A percentile compares a stretch with the other conserved stretches of the same genome.
Conservation (phyloP, 1,140 invertebrate genomes). For the Nylanderia fulva region DNA sequence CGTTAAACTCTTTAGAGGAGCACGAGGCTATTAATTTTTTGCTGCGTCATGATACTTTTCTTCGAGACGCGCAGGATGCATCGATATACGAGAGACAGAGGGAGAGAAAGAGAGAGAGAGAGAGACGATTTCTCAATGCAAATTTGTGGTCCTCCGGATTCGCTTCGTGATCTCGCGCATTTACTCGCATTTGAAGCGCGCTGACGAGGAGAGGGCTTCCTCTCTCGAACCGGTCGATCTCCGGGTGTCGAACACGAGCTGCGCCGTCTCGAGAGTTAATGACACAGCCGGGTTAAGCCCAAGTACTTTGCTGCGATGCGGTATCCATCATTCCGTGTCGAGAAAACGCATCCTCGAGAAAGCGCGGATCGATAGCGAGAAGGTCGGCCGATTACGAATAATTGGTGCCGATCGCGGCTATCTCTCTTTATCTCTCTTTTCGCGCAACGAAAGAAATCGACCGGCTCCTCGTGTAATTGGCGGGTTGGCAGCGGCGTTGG, state of each 20-base stretch:
- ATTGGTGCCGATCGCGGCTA: constrained; percentile 22
- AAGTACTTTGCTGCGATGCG: constrained; percentile 24
- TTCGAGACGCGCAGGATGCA: neutral
- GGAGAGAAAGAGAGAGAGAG: neutral
- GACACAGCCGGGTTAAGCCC: constrained; percentile 40
- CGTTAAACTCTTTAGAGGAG: neutral
- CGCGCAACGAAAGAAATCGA: constrained; percentile 38
- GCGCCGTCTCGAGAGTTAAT: constrained; percentile 61
- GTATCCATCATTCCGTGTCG: constrained; percentile 21
- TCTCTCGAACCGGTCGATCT: constrained; percentile 46
- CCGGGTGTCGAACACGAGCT: constrained; percentile 44
- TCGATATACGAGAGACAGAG: neutral
- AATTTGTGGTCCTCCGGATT: constrained; percentile 15
- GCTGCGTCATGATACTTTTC: too few relatives aligned
- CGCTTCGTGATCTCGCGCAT: constrained; percentile 18
- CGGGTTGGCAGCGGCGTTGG: constrained; percentile 25
- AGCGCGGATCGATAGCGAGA: constrained; percentile 44
- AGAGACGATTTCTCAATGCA: constrained; percentile 30
- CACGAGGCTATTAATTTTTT: too few relatives aligned
- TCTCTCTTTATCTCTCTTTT: neutral
- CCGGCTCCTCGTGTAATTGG: constrained; percentile 42
- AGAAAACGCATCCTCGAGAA: constrained; percentile 47
- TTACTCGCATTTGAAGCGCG: constrained; percentile 44
- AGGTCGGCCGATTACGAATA: constrained; percentile 44
- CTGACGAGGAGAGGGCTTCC: constrained; percentile 26